Evolutionary conservation across 2,888 invertebrate genomes (phyloP).

Genomic region (Lycia hirtaria): DNA sequence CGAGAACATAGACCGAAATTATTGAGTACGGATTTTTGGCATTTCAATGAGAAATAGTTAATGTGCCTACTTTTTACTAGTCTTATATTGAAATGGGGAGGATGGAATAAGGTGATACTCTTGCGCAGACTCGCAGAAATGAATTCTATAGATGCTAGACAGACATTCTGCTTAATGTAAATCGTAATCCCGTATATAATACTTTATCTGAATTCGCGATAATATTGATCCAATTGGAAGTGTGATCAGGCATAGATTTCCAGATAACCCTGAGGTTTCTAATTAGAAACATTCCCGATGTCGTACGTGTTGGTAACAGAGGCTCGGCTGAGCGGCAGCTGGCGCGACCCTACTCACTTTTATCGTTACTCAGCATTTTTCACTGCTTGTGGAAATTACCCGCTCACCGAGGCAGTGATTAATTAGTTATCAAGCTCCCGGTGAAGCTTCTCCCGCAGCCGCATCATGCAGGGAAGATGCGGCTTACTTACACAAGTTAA

Average conservation of each 20-base stretch:
- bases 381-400: slow-evolving; percentile 71
- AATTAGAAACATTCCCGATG: slow-evolving; percentile 31
- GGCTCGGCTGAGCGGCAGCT: slow-evolving; percentile 39
- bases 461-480: slow-evolving; percentile 41
- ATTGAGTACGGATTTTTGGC: no score
- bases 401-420: slow-evolving; percentile 69
- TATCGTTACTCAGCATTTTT: slow-evolving; percentile 77
- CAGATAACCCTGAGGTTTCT: slow-evolving; percentile 12
- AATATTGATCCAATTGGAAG: no score
- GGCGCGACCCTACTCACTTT: slow-evolving; percentile 68
- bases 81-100: no score
- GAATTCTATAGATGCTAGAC: no score
- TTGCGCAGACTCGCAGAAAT: no score
- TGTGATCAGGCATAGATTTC: neutral
- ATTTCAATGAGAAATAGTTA: no score
- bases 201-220: no score
- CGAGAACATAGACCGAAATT: no score
- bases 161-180: no score
- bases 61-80: no score
- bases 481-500: slow-evolving; percentile 1
- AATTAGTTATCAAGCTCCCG: slow-evolving; percentile 66
- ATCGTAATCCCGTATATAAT: no score
- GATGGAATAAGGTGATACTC: no score
- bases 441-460: slow-evolving; percentile 22
- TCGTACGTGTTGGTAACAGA: slow-evolving; percentile 35